These are phyloP conservation scores for Leptinotarsa texana DNA, from an alignment of 1,140 invertebrate species.

Conservation along the genomic window DNA sequence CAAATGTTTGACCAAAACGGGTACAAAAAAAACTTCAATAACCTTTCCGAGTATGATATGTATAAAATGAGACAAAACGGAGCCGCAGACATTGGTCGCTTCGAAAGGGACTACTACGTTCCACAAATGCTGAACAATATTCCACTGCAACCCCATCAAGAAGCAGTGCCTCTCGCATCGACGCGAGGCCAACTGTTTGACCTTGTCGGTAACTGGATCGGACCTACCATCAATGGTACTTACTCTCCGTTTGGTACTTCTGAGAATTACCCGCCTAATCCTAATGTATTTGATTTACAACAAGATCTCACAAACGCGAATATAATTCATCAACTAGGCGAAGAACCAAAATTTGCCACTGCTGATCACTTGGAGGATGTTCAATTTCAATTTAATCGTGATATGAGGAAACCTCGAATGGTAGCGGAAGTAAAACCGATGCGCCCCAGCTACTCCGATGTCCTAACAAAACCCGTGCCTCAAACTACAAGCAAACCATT, in stretches of 20 bases:
- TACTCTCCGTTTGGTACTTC: slow-evolving; percentile 76
- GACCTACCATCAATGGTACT: slow-evolving; percentile 77
- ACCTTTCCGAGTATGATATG: slow-evolving; percentile 30
- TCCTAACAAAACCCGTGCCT: slow-evolving; percentile 67
- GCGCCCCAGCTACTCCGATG: slow-evolving; percentile 81
- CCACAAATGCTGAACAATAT: slow-evolving; percentile 25
- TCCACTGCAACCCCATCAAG: slow-evolving; percentile 25
- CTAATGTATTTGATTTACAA: slow-evolving; percentile 42
- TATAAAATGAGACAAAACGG: slow-evolving; percentile 37
- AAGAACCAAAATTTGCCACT: slow-evolving; percentile 35
- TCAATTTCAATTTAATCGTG: slow-evolving; percentile 51
- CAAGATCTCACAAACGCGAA: slow-evolving; percentile 34
- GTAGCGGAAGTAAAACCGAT: slow-evolving; percentile 84
- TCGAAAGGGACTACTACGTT: slow-evolving; percentile 30
- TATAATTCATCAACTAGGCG: slow-evolving; percentile 24
- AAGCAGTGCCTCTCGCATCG: slow-evolving; percentile 28
- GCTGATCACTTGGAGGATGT: slow-evolving; percentile 35
- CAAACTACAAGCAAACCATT: slow-evolving; percentile 56
- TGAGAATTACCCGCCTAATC: slow-evolving; percentile 44
- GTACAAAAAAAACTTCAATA: slow-evolving; percentile 30
- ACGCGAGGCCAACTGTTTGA: slow-evolving; percentile 64
- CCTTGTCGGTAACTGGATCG: slow-evolving; percentile 79
- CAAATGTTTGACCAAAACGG: slow-evolving; percentile 35
- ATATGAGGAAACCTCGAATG: slow-evolving; percentile 70
- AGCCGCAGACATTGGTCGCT: slow-evolving; percentile 28